Percentiles rank a stretch among this genome's conserved stretches.
Evolutionary conservation across 2,797 vertebrate genomes (phyloP).

Genomic region (Hippopotamyrus pictus): DNA sequence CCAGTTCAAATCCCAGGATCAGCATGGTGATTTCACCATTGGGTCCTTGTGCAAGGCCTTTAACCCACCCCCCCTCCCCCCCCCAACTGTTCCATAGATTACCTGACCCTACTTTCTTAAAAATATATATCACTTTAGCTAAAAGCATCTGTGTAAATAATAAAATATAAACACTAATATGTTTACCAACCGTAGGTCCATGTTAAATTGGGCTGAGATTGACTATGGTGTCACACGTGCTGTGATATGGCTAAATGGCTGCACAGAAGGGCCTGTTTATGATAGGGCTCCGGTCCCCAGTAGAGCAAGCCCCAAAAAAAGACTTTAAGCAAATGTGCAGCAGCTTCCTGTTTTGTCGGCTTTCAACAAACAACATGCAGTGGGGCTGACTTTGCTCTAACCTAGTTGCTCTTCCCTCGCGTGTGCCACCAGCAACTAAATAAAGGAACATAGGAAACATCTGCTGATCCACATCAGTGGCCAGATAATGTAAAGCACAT

Average conservation of each 20-base stretch:
- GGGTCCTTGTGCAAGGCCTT: neutral
- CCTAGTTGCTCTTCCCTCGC: neutral
- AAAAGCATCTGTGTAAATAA: neutral
- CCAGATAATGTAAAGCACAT: constrained; percentile 40
- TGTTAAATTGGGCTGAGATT: neutral
- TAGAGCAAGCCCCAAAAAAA: constrained; percentile 46
- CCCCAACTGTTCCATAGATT: neutral
- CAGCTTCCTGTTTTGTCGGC: constrained; percentile 50
- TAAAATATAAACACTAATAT: neutral
- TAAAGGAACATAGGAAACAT: constrained; percentile 83
- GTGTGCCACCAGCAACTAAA: constrained; percentile 49
- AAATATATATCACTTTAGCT: neutral
- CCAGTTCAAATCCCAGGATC: neutral
- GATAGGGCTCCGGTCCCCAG: neutral
- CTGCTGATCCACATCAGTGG: constrained; percentile 61
- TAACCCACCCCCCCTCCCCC: neutral
- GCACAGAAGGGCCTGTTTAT: neutral
- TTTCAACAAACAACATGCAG: constrained; percentile 25
- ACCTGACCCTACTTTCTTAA: neutral
- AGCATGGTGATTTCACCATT: neutral
- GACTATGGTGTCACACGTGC: neutral
- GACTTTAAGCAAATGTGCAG: constrained; percentile 42
- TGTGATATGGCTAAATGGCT: neutral
- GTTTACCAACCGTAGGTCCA: neutral
- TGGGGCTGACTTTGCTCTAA: constrained; percentile 31